Evolutionary conservation across 2,888 invertebrate species (phyloP), one percentile per base, ranked within the genome.

Genomic region (Xestia xanthographa): DNA sequence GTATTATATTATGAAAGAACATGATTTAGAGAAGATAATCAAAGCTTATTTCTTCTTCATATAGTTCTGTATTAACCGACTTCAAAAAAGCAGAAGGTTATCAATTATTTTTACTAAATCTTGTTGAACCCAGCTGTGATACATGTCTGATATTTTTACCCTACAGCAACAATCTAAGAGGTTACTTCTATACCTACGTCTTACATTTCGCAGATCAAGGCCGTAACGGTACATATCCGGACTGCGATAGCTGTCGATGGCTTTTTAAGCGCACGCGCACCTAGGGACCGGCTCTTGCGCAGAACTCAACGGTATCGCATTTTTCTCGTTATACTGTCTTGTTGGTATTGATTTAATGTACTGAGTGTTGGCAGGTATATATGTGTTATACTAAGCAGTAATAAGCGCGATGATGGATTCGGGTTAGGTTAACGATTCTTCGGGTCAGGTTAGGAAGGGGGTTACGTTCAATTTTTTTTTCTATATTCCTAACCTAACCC

Each of bases 251-350:
- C 80, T 77, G 86, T 79, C 85, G 80, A 79, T 85, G 85, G 82
- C 82, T 90, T 88, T 89, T 88, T 89, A 87, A 87, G 87, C 74
- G 66, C 79, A 77, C 58, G 73, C 77, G 75, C 68, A 65, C 63
- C 29, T 68, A 76, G 77, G 79, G 84, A 83, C 70, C 66, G 78
- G 77, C 79, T 80, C 72, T 71, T 79, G 76, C 83, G 66, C 50
- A 84, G 83, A 88, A 84, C 48, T 75, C 50, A 86, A 88, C 88
- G 88, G 87, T 84, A 84, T 43, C 72, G 41, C 72, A 80, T 82
- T 73, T 86, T 85, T 83, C 83, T 82, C 62, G 69, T 38, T 72
- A 66, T 17, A 68, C 22, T 12, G n/a, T 22, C 67, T 70, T 58
- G 62, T 79, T 66, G 43, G 60, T 66, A 72, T 65, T 69, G 48